Evolutionary conservation across 2,797 vertebrate genomes (phyloP), one percentile per base, ranked within the genome.

Genomic region (Melanogrammus aeglefinus): DNA sequence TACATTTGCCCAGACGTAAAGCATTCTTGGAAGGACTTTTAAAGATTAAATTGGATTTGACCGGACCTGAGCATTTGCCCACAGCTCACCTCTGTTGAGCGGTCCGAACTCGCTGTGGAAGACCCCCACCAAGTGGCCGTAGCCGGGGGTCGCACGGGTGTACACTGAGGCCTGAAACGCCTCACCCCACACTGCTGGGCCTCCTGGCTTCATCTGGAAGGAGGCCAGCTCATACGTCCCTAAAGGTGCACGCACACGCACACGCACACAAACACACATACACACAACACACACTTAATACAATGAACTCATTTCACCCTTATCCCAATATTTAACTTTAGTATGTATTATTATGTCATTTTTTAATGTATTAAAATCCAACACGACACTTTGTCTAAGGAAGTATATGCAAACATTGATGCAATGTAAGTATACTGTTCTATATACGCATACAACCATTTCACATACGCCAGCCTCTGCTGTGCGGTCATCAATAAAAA

Each of bases 141-240:
- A 96, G 8, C 96, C 96, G 16, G 93, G 92, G 38, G 91, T 92
- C 29, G 94, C 79, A 31, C 95, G 97, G 81, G 94, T 86, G 0
- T 73, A 88, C 63, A 97, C 1, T 4, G 96, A 92, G 0, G 88
- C 93, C 88, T 83, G 92, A 86, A 99, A 97, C 0, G 92, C 83
- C 0, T 91, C 21, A 1, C 95, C 96, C 97, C 97, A 98, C 44
- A 97, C 82, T 0, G 94, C 94, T 3, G 96, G 96, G 14, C 96
- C 96, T 0, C 97, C 96, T 0, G 97, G 96, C 63, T 93, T 95
- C 96, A 98, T 97, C 81, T 94, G 95, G 89, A 95, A 97, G n/a
- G 94, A 94, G 0, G 89, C 88, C 88, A 97, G 88, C 87, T 99
- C 98, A 18, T 95, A 98, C 8, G 96, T 91, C 78, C 97, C 97